Conservation (phyloP, 2,888 invertebrate species). For the Noctua janthina region DNA sequence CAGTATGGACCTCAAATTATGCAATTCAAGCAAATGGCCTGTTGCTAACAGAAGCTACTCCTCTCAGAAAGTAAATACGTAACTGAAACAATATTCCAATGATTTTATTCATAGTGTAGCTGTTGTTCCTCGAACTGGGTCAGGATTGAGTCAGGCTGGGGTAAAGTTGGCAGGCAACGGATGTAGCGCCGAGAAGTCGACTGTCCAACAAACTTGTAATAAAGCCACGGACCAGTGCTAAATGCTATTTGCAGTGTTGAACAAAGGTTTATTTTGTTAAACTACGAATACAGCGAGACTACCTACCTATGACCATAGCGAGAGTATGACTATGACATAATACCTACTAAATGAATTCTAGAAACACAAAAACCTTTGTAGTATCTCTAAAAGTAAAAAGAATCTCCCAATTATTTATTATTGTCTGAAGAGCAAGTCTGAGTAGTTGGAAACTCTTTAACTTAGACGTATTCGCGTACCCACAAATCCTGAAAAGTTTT, state of each 20-base stretch:
- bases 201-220: constrained; percentile 73
- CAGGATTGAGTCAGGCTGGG: constrained; percentile 68
- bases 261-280: constrained; percentile 63
- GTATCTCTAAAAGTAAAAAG: neutral
- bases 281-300: constrained; percentile 30
- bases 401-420: constrained; percentile 21
- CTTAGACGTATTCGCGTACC: constrained; percentile 22
- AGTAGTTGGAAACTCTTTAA: constrained; percentile 26
- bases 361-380: neutral
- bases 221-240: constrained; percentile 63
- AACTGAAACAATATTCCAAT: constrained; percentile 55
- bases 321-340: constrained; percentile 4
- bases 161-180: constrained; percentile 71
- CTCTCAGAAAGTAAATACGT: constrained; percentile 31
- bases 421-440: constrained; percentile 17
- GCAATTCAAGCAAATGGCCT: constrained; percentile 25
- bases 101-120: constrained; percentile 56
- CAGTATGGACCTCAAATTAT: constrained; percentile 29
- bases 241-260: constrained; percentile 65
- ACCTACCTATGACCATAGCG: constrained; percentile 4
- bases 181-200: constrained; percentile 67
- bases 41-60: constrained; percentile 18
- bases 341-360: constrained; percentile 32
- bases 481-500: constrained; percentile 27
- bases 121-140: constrained; percentile 61